Percentiles rank a stretch among this genome's conserved stretches.
Conservation (phyloP, 2,113 vertebrate genomes). For the Lepus europaeus region DNA sequence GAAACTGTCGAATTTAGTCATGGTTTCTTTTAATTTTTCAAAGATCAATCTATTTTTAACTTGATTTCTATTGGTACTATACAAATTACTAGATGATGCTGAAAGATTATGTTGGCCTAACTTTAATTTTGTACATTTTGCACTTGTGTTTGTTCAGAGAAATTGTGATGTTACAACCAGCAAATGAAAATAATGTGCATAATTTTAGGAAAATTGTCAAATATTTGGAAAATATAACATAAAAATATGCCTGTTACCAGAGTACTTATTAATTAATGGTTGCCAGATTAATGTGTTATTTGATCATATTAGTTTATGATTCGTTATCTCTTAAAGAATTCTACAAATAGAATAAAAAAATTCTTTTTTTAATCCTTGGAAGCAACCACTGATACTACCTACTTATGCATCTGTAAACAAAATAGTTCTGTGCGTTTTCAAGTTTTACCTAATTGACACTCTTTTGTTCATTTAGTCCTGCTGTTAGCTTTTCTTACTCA, state of each 20-base stretch:
- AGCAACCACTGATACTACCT: not conserved
- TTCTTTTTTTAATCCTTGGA: not conserved
- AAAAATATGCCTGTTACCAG: not conserved
- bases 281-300: not conserved
- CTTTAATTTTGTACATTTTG: slow-evolving; percentile 5
- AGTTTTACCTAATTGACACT: not conserved
- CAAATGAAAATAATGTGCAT: slow-evolving; percentile 47
- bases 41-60: slow-evolving; percentile 6
- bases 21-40: slow-evolving; percentile 45
- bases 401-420: not conserved
- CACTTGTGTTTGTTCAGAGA: slow-evolving; percentile 19
- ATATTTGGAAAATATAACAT: not conserved
- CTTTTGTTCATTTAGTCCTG: slow-evolving; percentile 16
- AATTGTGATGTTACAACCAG: not conserved
- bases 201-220: slow-evolving; percentile 1
- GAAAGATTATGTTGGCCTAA: not conserved
- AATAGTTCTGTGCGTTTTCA: slow-evolving; percentile 41
- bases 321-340: slow-evolving; percentile 9
- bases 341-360: not conserved
- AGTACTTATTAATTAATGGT: not conserved
- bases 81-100: slow-evolving; percentile 8
- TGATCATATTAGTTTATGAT: slow-evolving; percentile 20
- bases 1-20: not conserved
- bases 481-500: not conserved
- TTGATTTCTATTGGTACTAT: not conserved